A percentile compares a stretch with the other conserved stretches of the same genome.
Evolutionary conservation across 2,113 vertebrate species (phyloP).

Genomic region (Piliocolobus tephrosceles): DNA sequence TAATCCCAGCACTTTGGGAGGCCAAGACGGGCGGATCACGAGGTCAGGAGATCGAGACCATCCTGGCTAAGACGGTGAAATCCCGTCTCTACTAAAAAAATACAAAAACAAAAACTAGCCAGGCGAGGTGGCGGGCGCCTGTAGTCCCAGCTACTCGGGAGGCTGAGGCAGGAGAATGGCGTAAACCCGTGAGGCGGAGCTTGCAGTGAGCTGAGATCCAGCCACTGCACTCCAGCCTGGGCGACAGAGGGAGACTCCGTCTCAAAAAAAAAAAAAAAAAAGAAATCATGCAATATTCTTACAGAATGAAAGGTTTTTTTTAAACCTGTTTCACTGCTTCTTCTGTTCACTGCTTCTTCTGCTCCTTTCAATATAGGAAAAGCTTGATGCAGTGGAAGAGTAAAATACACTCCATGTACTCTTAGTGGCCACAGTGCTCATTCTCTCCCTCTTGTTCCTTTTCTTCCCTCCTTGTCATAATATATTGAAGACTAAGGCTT

Average conservation of each 20-base stretch:
- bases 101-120: no score
- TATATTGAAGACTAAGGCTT: not conserved
- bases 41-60: no score
- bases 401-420: not conserved
- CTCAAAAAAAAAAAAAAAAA: not conserved
- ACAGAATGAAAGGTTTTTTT: not conserved
- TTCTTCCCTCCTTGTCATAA: not conserved
- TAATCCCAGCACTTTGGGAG: no score
- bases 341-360: not conserved
- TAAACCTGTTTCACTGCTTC: not conserved
- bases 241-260: fast-evolving
- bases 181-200: no score
- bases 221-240: no score
- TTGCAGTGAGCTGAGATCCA: fast-evolving
- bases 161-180: no score
- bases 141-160: no score
- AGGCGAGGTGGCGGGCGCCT: no score
- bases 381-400: not conserved
- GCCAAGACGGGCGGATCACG: no score
- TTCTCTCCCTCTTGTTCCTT: not conserved
- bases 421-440: not conserved
- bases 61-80: no score
- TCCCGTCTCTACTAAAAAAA: no score
- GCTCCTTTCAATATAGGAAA: not conserved
- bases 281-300: not conserved